Conservation (phyloP, 2,797 vertebrate genomes). For the Megaceryle alcyon region DNA sequence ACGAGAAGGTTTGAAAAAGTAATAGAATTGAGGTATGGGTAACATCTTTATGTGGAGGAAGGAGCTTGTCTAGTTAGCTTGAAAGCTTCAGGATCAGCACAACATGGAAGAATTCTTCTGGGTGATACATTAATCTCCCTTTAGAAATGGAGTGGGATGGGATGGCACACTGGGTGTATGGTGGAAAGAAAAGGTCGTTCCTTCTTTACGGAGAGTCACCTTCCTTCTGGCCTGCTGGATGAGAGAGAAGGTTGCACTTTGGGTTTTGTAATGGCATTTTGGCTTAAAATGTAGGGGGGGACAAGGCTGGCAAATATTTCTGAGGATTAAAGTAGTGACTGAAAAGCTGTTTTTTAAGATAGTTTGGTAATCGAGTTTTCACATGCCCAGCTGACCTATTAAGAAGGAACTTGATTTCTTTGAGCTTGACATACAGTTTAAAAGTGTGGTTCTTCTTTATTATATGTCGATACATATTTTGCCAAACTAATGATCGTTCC, state of each 20-base stretch:
- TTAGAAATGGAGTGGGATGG: neutral
- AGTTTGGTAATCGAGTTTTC: neutral
- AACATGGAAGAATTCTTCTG: accelerated
- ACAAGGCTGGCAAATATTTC: neutral
- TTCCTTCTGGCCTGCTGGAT: neutral
- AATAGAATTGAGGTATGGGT: neutral
- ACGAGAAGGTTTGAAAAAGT: neutral
- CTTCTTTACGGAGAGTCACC: neutral
- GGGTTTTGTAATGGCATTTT: neutral
- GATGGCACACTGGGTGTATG: neutral
- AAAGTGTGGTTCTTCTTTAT: neutral
- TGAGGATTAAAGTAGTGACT: neutral
- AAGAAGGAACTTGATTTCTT: neutral
- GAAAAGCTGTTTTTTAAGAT: neutral
- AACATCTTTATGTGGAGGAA: neutral
- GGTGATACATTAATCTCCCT: neutral
- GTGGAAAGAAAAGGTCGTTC: neutral
- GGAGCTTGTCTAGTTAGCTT: neutral
- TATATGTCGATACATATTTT: neutral
- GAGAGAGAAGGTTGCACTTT: neutral
- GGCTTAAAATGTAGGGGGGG: neutral
- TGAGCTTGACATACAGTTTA: neutral
- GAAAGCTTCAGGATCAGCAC: neutral
- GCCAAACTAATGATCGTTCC: neutral
- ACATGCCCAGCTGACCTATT: neutral